Evolutionary conservation across 2,113 vertebrate genomes (phyloP).

Genomic region (Calyptomena viridis): DNA sequence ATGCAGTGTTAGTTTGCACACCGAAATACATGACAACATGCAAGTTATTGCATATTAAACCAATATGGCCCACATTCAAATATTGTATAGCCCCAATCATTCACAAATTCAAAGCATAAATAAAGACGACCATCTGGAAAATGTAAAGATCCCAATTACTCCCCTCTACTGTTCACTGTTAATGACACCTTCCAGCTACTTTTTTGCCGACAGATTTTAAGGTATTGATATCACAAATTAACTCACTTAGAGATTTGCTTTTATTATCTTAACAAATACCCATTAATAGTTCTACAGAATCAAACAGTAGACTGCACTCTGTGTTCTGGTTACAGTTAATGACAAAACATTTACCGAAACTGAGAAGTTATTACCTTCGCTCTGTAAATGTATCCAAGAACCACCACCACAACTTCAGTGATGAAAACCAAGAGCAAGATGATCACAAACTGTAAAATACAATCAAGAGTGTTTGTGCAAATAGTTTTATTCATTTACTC

Average conservation of each 20-base stretch:
- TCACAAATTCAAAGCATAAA: neutral
- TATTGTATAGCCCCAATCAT: neutral
- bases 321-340: neutral
- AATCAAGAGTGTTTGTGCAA: neutral
- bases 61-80: neutral
- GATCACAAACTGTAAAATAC: conserved; percentile 88
- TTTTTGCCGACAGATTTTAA: neutral
- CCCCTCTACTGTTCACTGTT: neutral
- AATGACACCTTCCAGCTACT: neutral
- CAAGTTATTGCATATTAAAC: neutral
- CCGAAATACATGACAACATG: neutral
- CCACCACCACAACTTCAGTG: conserved; percentile 94
- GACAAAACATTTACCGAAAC: neutral
- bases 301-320: neutral
- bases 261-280: neutral
- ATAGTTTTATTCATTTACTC: neutral
- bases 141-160: neutral
- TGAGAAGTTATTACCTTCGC: conserved; percentile 83
- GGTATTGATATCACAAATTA: neutral
- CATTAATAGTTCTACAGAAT: neutral
- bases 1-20: neutral
- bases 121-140: neutral
- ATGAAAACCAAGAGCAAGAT: conserved; percentile 95
- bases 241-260: neutral
- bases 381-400: conserved; percentile 96